Evolutionary conservation across 2,113 vertebrate species (phyloP), one percentile per base, ranked within the genome.

Genomic region (Hymenochirus boettgeri): DNA sequence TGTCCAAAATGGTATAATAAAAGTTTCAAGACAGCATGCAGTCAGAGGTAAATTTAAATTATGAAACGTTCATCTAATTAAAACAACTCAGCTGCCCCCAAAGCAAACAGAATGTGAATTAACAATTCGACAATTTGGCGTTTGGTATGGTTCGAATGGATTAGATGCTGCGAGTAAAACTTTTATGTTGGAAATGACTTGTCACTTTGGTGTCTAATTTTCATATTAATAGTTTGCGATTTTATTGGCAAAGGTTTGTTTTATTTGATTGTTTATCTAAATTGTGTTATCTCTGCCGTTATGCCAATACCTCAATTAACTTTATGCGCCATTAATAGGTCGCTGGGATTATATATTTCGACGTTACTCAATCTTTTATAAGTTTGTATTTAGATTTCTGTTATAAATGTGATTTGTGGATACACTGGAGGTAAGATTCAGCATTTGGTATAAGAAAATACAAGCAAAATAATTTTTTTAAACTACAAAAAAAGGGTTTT

Each of bases 211-310:
- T 45, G 0, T 3, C 48, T 35, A 70, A 63, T 71, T 61, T 75
- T 62, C 66, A 62, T 61, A 35, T 39, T 69, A 74, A 73, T 70
- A 67, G 35, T 42, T 51, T 51, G 62, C 50, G 55, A 69, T 26
- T 70, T 66, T 45, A 64, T 60, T 57, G 52, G 39, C 57, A 69
- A 63, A 46, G 67, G 46, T 66, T 72, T 53, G 60, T 59, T 70
- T 69, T 69, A 66, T 69, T 66, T 70, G 8, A 26, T 39, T 56
- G 57, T 63, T 75, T 33, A 21, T 29, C 35, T 59, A 55, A 63
- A 72, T 63, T 70, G n/a, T 70, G 59, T 69, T 70, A 63, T 57
- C 58, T 5, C 56, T 55, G 29, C 4, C 70, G 60, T 51, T 57
- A 39, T 23, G 57, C n/a, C 31, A 56, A 73, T 52, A 33, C 26